Base-by-base conservation (phyloP, 92 coral and sea anemone species). In the Galaxea fascicularis region DNA sequence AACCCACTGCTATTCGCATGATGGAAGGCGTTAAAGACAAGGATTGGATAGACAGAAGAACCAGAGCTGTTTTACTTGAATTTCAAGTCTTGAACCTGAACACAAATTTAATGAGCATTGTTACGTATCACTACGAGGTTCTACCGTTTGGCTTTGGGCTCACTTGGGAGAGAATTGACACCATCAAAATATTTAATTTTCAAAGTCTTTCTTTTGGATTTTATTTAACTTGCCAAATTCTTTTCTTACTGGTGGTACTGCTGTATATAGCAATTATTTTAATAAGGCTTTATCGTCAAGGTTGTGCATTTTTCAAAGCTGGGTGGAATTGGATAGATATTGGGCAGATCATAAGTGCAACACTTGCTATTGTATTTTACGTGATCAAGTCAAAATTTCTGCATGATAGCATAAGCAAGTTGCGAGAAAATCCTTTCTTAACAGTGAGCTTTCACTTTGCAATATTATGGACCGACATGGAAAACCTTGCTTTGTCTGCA, bases 361-460 rank as follows among this genome's bases (percentile, higher is more conserved):
- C 65, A 22, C 86, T 87, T 46, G 76, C 85, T 1, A 67, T 87
- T 57, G 90, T 65, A n/a, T 81, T 87, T 25, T 70, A 87, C 47
- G 74, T 87, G 4, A 64, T 87, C 21, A 80, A 76, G 41, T 78
- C 66, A 24, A 80, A 56, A 65, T 82, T 79, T 47, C 71, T 80
- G 74, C 82, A 79, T 22, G 84, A 87, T 10, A 67, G 80, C 57
- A 63, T 87, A 13, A 65, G 53, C 56, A 59, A 80, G 41, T 59
- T 87, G 3, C 75, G 44, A 39, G 51, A 41, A 44, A 87, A 87
- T 22, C 90, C 90, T 4, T 87, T 87, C 59, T 65, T 73, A 17
- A 87, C 90, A 27, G 86, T 80, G 31, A 87, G 90, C 17, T 87
- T 87, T 26, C 82, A 80, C 52, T 54, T 63, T 17, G 87, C 91